A percentile compares a stretch with the other conserved stretches of the same genome.
Conservation (phyloP, 2,888 invertebrate genomes). For the Leptura quadrifasciata region DNA sequence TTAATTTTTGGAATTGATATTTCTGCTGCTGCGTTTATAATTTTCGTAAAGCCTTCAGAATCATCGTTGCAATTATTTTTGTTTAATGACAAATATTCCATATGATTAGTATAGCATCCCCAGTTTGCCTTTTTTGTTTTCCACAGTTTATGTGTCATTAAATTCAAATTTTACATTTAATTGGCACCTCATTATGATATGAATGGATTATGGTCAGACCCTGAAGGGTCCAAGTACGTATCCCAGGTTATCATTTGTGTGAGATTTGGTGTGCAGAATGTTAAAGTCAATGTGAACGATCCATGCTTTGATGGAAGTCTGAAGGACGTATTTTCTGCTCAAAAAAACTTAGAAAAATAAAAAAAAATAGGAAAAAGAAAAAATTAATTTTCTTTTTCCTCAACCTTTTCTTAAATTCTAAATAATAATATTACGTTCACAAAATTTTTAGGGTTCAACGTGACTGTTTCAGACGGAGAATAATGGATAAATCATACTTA, state of each 20-base stretch:
- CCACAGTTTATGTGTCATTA: background rate
- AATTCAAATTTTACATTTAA: background rate
- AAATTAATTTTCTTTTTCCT: too few species aligned
- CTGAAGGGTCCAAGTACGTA: background rate
- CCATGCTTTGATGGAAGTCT: too few species aligned
- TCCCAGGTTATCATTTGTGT: background rate
- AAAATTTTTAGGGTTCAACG: too few species aligned
- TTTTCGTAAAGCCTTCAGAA: background rate
- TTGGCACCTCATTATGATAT: background rate
- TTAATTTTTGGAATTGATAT: background rate
- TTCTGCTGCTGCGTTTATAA: background rate
- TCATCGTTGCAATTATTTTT: background rate
- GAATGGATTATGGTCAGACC: background rate
- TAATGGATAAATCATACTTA: too few species aligned
- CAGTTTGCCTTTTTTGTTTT: background rate
- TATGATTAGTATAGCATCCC: background rate
- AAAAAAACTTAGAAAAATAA: too few species aligned
- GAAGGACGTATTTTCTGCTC: too few species aligned
- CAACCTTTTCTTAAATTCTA: too few species aligned
- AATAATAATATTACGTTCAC: too few species aligned
- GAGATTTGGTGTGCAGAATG: background rate
- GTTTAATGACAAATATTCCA: background rate
- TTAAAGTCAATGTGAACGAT: too few species aligned
- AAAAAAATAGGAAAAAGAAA: too few species aligned
- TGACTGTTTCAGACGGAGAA: too few species aligned